Evolutionary conservation across 2,888 invertebrate genomes (phyloP), one percentile per base, ranked within the genome.

Genomic region (Mimumesa dahlbomi): DNA sequence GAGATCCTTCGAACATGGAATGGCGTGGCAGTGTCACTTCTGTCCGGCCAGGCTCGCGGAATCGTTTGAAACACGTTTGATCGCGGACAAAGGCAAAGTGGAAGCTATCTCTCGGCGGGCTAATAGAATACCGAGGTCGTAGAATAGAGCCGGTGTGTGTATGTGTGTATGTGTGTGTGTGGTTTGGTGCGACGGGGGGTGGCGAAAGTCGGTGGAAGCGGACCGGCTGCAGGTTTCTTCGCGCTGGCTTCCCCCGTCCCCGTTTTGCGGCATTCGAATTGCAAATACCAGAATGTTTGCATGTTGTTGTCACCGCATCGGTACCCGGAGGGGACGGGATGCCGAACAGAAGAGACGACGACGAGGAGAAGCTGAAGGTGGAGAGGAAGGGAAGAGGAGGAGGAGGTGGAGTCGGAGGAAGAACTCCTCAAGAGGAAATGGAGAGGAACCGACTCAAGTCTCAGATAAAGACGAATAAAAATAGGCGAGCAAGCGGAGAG

Each of bases 391-490:
- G 29, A 46, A 43, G 66, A 52, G 81, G 71, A 65, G 69, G 76
- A 57, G 56, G 18, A 19, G 38, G 13, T 42, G 59, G 58, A 62
- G 71, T 53, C 43, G 66, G 72, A 73, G 69, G 77, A 80, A 79
- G 79, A 82, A 80, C 86, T 88, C 84, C 85, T 87, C 84, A 78
- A 87, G 86, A 89, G 89, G 89, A 89, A 89, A 89, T 89, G 89
- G 88, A 88, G 89, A 89, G 89, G 89, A 89, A 89, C 89, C 87
- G 83, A 89, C 86, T 87, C 88, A 82, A 88, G 88, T 87, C 86
- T 85, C 88, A 89, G 89, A 89, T 89, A 89, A 89, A 89, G 89
- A 87, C 86, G 89, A 88, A 88, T 88, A 89, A 89, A 89, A 89
- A 88, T 89, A 88, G 87, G 87, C 88, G 83, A 89, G 85, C 80